Conservation (phyloP, 2,113 vertebrate genomes). For the Lepisosteus oculatus region DNA sequence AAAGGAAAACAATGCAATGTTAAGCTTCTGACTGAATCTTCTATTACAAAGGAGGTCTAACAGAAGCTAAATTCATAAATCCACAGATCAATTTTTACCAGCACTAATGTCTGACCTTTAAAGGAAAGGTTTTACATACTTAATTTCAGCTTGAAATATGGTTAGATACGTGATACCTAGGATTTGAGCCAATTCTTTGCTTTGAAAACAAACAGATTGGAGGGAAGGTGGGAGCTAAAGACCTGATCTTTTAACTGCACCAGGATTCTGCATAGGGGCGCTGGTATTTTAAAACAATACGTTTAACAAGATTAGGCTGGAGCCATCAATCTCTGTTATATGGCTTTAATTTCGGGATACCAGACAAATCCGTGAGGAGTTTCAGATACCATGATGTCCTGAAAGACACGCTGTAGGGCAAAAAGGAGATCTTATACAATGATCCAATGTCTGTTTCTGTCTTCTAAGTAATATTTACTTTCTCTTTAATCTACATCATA, state of each 20-base stretch:
- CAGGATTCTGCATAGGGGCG: slow-evolving; percentile 76
- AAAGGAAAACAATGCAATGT: slow-evolving; percentile 98
- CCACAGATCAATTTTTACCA: slow-evolving; percentile 87
- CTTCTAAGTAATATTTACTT: not conserved
- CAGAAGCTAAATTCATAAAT: slow-evolving; percentile 97
- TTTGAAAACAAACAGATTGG: slow-evolving; percentile 86
- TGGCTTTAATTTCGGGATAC: slow-evolving; percentile 64
- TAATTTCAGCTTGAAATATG: slow-evolving; percentile 88
- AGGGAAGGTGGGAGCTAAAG: slow-evolving; percentile 69
- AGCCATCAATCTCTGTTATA: slow-evolving; percentile 65
- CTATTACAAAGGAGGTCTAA: slow-evolving; percentile 93
- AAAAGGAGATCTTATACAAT: not conserved
- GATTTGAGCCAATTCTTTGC: slow-evolving; percentile 78
- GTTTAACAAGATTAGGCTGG: slow-evolving; percentile 68
- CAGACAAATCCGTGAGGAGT: slow-evolving; percentile 42
- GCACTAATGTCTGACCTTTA: slow-evolving; percentile 97
- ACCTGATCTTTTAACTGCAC: slow-evolving; percentile 75
- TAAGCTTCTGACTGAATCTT: slow-evolving; percentile 97
- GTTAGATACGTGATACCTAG: slow-evolving; percentile 86
- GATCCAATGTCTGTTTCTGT: not conserved
- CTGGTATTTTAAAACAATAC: slow-evolving; percentile 85
- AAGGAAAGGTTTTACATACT: slow-evolving; percentile 82
- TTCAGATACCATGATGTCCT: slow-evolving; percentile 18
- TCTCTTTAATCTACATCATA: not conserved
- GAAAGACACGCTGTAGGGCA: slow-evolving; percentile 17